Percentiles rank a stretch among this genome's conserved stretches.
phyloP scores from a whole-genome alignment of 2,888 invertebrate genomes.

The Aleiodes leptofemur region DNA sequence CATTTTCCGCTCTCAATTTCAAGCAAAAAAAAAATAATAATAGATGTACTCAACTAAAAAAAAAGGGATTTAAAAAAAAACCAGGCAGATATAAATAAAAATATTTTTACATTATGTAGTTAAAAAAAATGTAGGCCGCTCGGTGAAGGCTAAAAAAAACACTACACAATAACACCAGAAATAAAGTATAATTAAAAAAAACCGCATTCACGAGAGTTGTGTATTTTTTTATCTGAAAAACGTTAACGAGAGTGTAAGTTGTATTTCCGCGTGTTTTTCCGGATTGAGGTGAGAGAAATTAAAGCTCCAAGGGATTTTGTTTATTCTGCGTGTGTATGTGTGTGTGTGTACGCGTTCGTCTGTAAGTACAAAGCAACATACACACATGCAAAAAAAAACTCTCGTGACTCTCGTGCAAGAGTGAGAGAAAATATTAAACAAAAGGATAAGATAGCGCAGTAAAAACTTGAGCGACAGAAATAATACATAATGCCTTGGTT shows the following conservation, averaged over 20 bases:
- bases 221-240: slow-evolving; percentile 25
- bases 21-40: no score
- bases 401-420: slow-evolving; percentile 35
- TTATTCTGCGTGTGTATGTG: background rate
- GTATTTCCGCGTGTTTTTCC: slow-evolving; percentile 32
- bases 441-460: slow-evolving; percentile 43
- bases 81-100: no score
- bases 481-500: slow-evolving; percentile 34
- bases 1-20: no score
- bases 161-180: background rate
- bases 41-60: no score
- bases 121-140: background rate
- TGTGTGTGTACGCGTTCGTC: no score
- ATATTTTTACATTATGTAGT: no score
- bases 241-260: slow-evolving; percentile 35
- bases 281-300: slow-evolving; percentile 26
- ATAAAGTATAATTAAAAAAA: slow-evolving; percentile 3
- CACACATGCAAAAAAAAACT: background rate
- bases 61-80: no score
- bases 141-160: background rate
- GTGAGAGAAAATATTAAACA: slow-evolving; percentile 38
- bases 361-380: background rate
- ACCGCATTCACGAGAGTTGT: slow-evolving; percentile 6
- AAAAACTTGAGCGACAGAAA: slow-evolving; percentile 36
- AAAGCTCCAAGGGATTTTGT: slow-evolving; percentile 21